A percentile compares a stretch with the other conserved stretches of the same genome.
Evolutionary conservation across 2,888 invertebrate genomes (phyloP).

Genomic region (Calameuta filiformis): DNA sequence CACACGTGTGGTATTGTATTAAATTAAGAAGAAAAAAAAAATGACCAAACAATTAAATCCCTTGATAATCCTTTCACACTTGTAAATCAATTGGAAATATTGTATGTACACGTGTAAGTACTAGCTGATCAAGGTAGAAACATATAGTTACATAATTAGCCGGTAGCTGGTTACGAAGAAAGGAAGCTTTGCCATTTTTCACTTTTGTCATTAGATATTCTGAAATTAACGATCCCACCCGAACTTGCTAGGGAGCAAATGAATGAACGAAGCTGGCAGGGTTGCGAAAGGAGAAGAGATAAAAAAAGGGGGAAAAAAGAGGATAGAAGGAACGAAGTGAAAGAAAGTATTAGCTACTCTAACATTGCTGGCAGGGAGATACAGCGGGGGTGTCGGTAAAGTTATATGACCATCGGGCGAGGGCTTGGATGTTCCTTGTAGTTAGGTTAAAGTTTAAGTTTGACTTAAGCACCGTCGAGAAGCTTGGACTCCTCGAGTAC

Average conservation of each 20-base stretch:
- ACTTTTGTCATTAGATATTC: conserved; percentile 13
- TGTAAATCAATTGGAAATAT: neutral
- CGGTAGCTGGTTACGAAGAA: neutral
- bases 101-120: neutral
- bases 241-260: neutral
- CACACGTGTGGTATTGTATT: neutral
- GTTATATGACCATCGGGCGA: neutral
- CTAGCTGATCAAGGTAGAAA: neutral
- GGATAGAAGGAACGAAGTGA: neutral
- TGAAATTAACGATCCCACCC: conserved; percentile 8
- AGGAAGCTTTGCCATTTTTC: conserved; percentile 9
- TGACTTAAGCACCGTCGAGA: neutral
- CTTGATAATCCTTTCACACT: neutral
- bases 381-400: neutral
- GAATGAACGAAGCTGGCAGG: neutral
- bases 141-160: neutral
- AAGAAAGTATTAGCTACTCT: neutral
- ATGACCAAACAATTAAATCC: neutral
- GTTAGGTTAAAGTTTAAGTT: conserved; percentile 3
- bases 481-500: neutral
- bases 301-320: neutral
- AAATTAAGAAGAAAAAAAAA: neutral
- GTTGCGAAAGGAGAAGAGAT: neutral
- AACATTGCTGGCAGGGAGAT: neutral
- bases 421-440: neutral